phyloP scores from a whole-genome alignment of 2,888 invertebrate species.

The Tiliacea citrago region DNA sequence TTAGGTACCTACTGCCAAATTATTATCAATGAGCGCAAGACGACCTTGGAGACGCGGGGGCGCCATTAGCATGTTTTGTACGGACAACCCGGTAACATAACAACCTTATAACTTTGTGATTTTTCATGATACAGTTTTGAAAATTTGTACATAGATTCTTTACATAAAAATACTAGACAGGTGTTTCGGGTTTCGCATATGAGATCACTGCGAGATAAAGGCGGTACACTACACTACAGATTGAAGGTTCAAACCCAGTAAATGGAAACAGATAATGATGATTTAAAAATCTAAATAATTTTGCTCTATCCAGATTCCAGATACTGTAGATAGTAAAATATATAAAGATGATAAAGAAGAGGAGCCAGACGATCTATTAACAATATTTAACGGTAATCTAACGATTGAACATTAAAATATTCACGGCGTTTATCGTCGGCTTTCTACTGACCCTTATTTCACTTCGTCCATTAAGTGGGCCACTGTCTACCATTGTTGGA shows the following conservation, averaged over 20 bases:
- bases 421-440: conserved; percentile 49
- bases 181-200: too few species aligned
- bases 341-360: neutral
- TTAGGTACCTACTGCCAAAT: too few species aligned
- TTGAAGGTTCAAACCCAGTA: neutral
- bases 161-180: too few species aligned
- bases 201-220: neutral
- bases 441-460: conserved; percentile 72
- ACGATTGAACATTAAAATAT: conserved; percentile 51
- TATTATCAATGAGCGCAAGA: too few species aligned
- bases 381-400: conserved; percentile 34
- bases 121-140: too few species aligned
- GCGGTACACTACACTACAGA: neutral
- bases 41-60: too few species aligned
- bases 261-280: neutral
- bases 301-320: neutral
- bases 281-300: neutral
- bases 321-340: too few species aligned
- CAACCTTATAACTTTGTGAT: too few species aligned
- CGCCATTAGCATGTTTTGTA: too few species aligned
- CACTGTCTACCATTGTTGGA: conserved; percentile 50
- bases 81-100: too few species aligned
- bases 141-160: too few species aligned
- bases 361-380: neutral
- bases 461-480: conserved; percentile 61